Percentiles rank a stretch among this genome's conserved stretches.
phyloP scores from a whole-genome alignment of 2,113 vertebrate genomes.

The Urocynchramus pylzowi region DNA sequence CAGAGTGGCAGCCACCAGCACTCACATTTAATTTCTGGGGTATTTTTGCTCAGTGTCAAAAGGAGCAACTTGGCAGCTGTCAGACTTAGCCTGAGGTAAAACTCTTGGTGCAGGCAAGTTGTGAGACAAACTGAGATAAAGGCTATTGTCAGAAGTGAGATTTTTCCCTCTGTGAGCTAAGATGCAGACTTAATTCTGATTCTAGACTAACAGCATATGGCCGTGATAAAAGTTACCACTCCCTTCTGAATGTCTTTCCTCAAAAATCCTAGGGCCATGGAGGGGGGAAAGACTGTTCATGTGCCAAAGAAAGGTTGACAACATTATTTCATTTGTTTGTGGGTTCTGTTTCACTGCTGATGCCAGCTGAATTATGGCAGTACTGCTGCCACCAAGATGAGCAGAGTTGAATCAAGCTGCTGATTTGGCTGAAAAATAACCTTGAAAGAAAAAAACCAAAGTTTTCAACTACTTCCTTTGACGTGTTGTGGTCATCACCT shows the following conservation, averaged over 20 bases:
- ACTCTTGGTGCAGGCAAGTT: background rate
- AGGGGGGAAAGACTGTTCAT: background rate
- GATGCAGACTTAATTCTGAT: background rate
- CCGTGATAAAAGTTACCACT: background rate
- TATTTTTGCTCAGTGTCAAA: background rate
- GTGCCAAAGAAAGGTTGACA: background rate
- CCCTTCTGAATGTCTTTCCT: background rate
- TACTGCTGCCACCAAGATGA: background rate
- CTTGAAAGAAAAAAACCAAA: background rate
- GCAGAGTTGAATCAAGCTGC: background rate
- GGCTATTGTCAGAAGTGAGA: background rate
- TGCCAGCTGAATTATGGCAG: background rate
- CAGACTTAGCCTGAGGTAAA: background rate
- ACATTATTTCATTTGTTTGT: background rate
- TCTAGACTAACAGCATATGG: background rate
- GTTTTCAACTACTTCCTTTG: background rate
- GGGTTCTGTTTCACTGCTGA: background rate
- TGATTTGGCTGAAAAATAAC: background rate
- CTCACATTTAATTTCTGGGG: background rate
- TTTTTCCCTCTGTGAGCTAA: background rate
- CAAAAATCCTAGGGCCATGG: background rate
- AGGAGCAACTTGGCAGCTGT: background rate
- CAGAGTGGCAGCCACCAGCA: background rate
- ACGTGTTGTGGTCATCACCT: background rate
- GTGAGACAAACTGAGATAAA: background rate